phyloP scores from a whole-genome alignment of 2,888 invertebrate genomes.

The Eupithecia dodoneata region DNA sequence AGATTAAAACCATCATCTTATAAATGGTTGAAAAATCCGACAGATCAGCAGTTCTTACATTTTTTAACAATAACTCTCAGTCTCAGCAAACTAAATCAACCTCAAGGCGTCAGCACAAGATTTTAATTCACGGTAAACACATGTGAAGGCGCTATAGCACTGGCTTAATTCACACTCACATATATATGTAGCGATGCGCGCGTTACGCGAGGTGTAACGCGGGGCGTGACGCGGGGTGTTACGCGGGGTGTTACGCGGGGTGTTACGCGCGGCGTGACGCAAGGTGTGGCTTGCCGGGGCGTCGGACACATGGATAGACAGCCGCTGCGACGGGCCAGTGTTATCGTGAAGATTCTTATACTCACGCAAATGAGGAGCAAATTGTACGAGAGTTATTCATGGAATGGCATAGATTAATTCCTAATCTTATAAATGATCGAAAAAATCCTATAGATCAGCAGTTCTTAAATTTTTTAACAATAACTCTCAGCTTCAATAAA shows the following conservation, averaged over 20 bases:
- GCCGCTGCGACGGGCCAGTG: constrained; percentile 79
- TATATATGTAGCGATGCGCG: constrained; percentile 16
- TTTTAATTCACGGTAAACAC: constrained; percentile 56
- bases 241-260: constrained; percentile 43
- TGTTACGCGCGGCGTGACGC: constrained; percentile 34
- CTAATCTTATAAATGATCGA: no score
- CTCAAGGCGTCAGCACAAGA: constrained; percentile 44
- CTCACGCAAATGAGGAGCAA: no score
- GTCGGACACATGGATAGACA: constrained; percentile 51
- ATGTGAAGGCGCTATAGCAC: constrained; percentile 46
- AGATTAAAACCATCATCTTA: no score
- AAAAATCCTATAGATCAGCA: not conserved
- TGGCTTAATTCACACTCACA: constrained; percentile 18
- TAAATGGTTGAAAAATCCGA: no score
- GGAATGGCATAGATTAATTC: no score
- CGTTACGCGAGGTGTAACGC: constrained; percentile 43
- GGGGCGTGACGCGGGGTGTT: constrained; percentile 44
- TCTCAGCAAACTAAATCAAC: not conserved
- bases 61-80: not conserved
- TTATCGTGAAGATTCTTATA: constrained; percentile 60
- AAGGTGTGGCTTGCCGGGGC: constrained; percentile 49
- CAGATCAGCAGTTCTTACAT: not conserved
- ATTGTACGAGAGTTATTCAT: no score
- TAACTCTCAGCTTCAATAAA: not conserved
- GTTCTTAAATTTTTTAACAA: not conserved